A percentile compares a stretch with the other conserved stretches of the same genome.
phyloP scores from a whole-genome alignment of 2,888 invertebrate genomes.

The Sceliomorpha sp. region DNA sequence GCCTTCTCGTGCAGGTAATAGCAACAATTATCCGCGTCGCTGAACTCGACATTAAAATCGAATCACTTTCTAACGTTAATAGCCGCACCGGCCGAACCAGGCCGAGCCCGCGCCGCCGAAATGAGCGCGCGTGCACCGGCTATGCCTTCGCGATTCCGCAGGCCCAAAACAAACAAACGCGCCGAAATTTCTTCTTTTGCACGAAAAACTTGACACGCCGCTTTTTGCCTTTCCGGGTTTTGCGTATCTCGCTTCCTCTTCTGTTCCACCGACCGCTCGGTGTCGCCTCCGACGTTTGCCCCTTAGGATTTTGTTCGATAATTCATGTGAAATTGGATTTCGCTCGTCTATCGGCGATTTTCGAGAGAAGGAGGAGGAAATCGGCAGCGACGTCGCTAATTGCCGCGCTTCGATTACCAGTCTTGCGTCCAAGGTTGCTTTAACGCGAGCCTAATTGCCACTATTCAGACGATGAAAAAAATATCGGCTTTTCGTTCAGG shows the following conservation, averaged over 20 bases:
- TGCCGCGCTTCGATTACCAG: conserved; percentile 38
- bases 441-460: conserved; percentile 44
- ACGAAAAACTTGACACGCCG: background rate
- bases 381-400: conserved; percentile 43
- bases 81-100: conserved; percentile 42
- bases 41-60: conserved; percentile 73
- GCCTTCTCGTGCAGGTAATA: conserved; percentile 74
- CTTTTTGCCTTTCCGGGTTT: background rate
- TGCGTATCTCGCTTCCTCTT: background rate
- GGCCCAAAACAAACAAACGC: background rate
- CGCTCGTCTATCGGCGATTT: conserved; percentile 18
- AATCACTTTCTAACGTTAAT: conserved; percentile 61
- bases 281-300: no score
- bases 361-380: conserved; percentile 33
- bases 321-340: conserved; percentile 28
- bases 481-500: conserved; percentile 28
- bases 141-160: conserved; percentile 2
- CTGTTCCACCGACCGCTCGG: background rate
- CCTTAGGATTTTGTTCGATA: conserved; percentile 12
- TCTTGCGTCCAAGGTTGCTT: conserved; percentile 33
- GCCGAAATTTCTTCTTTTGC: background rate
- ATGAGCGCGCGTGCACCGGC: conserved; percentile 28
- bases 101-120: conserved; percentile 45
- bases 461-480: conserved; percentile 30
- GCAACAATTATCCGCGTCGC: conserved; percentile 72